Evolutionary conservation across 2,888 invertebrate genomes (phyloP), one percentile per base, ranked within the genome.

Genomic region (Pheosia gnoma): DNA sequence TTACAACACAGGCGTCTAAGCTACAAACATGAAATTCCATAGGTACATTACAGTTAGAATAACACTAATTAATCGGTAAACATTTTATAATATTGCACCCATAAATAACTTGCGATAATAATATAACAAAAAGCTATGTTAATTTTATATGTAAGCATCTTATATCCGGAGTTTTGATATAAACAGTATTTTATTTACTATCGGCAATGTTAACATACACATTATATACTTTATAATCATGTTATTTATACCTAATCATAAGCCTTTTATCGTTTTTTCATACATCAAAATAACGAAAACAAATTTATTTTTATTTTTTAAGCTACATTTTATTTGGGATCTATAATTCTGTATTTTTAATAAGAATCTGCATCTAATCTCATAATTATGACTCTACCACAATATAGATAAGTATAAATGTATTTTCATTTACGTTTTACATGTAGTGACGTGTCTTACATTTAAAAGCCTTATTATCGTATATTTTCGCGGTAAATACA

Each of bases 111-210:
- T 1, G 25, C 25, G 25, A 25, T 25, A 25, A 25, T 25, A 25
- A 25, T 25, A 25, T 25, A 25, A 25, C 25, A 39, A 39, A 49
- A 49, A 49, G 4, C 11, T 49, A 49, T 49, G 39, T 49, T 58
- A 57, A 58, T 57, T 59, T 66, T 58, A 67, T 68, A 57, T 36
- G 60, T 65, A 63, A 63, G 55, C 61, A 38, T 61, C 66, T 62
- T 65, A 59, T 52, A 68, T 68, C 83, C 86, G 88, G 87, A 88
- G 87, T 87, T 87, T 88, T 84, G 88, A 83, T 83, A 82, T 81
- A 87, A 77, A 85, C 63, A 83, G 77, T 72, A 78, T 77, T 79
- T 74, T 74, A 61, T 65, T 52, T 45, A 57, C 2, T 25, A 25
- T 25, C 25, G 36, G 6, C 56, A 45, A 41, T 56, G 13, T 25